These are phyloP conservation scores for Caenorhabditis uteleia DNA, from an alignment of 2,888 invertebrate genomes.

Conservation along the genomic window DNA sequence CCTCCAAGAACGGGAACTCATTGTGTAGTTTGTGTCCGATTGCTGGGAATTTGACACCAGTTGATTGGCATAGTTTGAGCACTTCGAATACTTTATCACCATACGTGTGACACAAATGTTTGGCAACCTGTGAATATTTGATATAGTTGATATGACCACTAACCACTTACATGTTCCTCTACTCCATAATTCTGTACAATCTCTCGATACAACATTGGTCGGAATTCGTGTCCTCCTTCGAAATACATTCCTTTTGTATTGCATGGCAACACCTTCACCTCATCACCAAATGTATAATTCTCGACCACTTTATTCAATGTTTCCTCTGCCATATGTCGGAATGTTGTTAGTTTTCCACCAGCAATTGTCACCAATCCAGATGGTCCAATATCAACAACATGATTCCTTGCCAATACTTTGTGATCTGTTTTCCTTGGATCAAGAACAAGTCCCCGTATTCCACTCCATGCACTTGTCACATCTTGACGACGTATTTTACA, in stretches of 20 bases:
- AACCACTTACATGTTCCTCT: constrained; percentile 14
- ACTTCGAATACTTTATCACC: constrained; percentile 20
- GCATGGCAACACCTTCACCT: constrained; percentile 7
- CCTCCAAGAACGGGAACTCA: constrained; percentile 24
- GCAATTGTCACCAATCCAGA: constrained; percentile 23
- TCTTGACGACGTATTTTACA: constrained; percentile 19
- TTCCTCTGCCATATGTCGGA: constrained; percentile 24
- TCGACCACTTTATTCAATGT: constrained; percentile 16
- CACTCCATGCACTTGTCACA: constrained; percentile 21
- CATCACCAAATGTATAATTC: no score
- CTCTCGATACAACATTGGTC: constrained; percentile 19
- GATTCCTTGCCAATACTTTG: constrained; percentile 10
- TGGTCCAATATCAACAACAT: constrained; percentile 16
- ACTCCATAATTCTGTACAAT: constrained; percentile 19
- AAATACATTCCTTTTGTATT: constrained; percentile 15
- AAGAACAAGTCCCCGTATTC: constrained; percentile 16
- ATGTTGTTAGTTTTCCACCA: constrained; percentile 28
- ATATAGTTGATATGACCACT: no score
- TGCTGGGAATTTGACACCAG: constrained; percentile 13
- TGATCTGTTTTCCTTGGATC: constrained; percentile 21
- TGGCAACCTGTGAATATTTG: neutral
- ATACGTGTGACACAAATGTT: constrained; percentile 18
- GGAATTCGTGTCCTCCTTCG: constrained; percentile 20
- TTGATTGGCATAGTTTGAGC: constrained; percentile 20
- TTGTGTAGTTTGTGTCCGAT: constrained; percentile 22